Base-by-base conservation (phyloP, 2,888 invertebrate species). In the Caprella mutica region DNA sequence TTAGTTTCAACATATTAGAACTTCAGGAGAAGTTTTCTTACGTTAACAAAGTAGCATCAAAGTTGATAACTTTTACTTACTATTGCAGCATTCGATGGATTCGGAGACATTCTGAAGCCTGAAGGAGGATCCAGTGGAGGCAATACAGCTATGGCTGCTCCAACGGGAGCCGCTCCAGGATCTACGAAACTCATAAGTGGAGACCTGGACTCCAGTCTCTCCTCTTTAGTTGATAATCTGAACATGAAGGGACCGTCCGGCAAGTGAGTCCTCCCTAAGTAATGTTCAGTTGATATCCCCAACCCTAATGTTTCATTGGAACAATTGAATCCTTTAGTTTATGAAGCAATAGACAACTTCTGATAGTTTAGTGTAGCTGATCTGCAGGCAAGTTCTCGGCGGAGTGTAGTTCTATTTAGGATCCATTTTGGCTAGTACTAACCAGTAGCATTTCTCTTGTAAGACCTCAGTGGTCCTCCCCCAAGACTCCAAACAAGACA, bases 21-120 rank as follows among this genome's bases (percentile, higher is more conserved):
- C 19, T 38, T 38, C 38, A 38, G 17, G 17, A n/a, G n/a, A 38
- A 38, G 14, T 12, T 12, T 12, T 12, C 14, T 35, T 35, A 12
- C 14, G 12, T 29, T 50, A 23, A 23, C 21, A 14, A 19, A 46
- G 26, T 33, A 19, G 29, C 27, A 35, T 14, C 24, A 17, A 54
- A 56, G 1, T 14, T 21, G 17, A 14, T 55, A 23, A 17, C 23
- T 55, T 35, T 30, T 14, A 17, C 17, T 56, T 9, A n/a, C 17
- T n/a, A 12, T 33, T 58, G 17, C 21, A 81, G 82, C 79, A 72
- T 84, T 84, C 74, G 84, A 85, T 76, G 81, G 81, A 69, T 79
- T 84, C 75, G 84, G 83, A 67, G 82, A 82, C 72, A 80, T 83
- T 64, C 74, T 85, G 68, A 80, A 80, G 72, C 83, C 84, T 63